These are phyloP conservation scores for Notiomystis cincta DNA, from an alignment of 2,113 vertebrate genomes.

Conservation along the genomic window DNA sequence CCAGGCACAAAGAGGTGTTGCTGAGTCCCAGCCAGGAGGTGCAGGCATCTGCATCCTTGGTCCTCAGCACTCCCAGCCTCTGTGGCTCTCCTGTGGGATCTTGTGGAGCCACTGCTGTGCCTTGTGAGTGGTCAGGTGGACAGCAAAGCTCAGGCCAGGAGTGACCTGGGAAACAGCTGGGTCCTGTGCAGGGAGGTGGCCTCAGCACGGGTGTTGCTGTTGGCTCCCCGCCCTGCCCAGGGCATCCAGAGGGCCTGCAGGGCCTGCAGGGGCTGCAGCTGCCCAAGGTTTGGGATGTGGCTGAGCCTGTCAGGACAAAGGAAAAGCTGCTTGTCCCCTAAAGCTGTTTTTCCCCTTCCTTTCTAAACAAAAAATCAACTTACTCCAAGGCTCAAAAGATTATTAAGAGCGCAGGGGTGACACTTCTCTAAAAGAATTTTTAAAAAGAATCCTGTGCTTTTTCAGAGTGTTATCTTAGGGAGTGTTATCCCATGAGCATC, in stretches of 20 bases:
- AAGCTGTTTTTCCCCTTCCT: not conserved
- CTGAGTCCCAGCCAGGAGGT: fast-evolving
- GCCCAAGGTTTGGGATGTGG: not conserved
- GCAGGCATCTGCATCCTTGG: not conserved
- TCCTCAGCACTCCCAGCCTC: not conserved
- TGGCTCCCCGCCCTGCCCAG: not conserved
- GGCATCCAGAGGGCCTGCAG: not conserved
- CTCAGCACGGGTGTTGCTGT: not conserved
- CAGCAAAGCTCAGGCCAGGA: not conserved
- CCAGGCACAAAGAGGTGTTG: not conserved
- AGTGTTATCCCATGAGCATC: not conserved
- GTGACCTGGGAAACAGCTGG: not conserved
- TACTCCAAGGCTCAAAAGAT: not conserved
- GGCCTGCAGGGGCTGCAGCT: not conserved
- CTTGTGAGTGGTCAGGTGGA: not conserved
- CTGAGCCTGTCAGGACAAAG: not conserved
- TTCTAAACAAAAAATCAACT: not conserved
- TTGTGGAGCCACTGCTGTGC: not conserved
- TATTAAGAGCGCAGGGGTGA: not conserved
- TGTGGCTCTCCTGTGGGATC: fast-evolving
- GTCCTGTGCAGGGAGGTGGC: not conserved
- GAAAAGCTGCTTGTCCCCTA: not conserved
- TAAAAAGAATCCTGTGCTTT: not conserved
- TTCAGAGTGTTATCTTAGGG: not conserved
- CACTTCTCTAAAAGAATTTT: not conserved